These are phyloP conservation scores for Catharus fuscescens DNA, from an alignment of 2,113 vertebrate species.

Conservation along the genomic window DNA sequence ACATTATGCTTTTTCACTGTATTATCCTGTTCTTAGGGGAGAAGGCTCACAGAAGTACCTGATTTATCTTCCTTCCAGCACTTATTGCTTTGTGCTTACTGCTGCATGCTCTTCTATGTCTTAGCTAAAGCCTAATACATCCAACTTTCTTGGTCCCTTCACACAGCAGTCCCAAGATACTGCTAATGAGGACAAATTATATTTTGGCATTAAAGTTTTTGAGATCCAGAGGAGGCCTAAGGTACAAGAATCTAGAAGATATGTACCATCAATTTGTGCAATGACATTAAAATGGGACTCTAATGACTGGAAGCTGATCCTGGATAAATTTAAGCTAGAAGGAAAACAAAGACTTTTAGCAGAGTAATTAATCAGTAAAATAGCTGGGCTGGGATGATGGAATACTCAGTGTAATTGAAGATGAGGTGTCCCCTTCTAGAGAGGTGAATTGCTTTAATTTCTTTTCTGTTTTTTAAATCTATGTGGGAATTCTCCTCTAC, in stretches of 20 bases:
- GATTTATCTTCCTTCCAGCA: neutral
- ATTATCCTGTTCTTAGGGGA: neutral
- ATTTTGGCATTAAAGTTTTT: neutral
- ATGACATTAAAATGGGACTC: conserved; percentile 4
- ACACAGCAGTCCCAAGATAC: neutral
- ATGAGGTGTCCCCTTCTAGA: neutral
- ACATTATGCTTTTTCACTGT: neutral
- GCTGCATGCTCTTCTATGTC: neutral
- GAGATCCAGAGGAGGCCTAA: neutral
- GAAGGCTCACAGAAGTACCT: neutral
- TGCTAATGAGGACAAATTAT: conserved; percentile 9
- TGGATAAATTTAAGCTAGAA: neutral
- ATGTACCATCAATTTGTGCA: neutral
- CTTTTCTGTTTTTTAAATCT: neutral
- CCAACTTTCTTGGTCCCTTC: neutral
- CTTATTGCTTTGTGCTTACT: neutral
- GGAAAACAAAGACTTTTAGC: neutral
- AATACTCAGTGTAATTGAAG: neutral
- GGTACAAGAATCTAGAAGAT: neutral
- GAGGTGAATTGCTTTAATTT: neutral
- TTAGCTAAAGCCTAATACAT: neutral
- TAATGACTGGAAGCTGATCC: neutral
- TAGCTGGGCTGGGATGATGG: neutral
- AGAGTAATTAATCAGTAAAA: neutral
- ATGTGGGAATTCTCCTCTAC: neutral